Percentiles rank a stretch among this genome's conserved stretches.
Evolutionary conservation across 2,113 vertebrate genomes (phyloP).

Genomic region (Heterotis niloticus): DNA sequence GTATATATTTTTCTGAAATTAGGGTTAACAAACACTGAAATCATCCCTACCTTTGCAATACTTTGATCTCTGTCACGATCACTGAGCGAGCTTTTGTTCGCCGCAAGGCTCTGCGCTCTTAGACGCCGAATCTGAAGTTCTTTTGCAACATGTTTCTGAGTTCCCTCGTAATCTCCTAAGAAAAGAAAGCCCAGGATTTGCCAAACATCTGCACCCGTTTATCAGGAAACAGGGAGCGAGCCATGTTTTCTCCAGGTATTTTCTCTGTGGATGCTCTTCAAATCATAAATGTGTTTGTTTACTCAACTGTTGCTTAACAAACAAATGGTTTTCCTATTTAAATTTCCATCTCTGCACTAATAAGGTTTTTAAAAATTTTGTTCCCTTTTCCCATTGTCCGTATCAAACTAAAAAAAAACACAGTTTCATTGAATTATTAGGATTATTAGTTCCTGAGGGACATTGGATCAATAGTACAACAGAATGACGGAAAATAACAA

Average conservation of each 20-base stretch:
- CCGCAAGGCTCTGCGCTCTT: constrained; percentile 24
- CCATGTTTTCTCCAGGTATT: constrained; percentile 32
- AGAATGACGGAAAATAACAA: not conserved
- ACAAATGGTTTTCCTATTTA: constrained; percentile 30
- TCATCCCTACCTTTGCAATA: too few relatives aligned
- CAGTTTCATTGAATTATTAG: not conserved
- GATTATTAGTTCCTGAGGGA: constrained; percentile 7
- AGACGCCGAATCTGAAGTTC: constrained; percentile 26
- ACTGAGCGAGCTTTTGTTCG: constrained; percentile 13
- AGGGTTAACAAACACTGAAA: too few relatives aligned
- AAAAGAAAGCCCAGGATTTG: constrained; percentile 34
- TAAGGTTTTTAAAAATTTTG: constrained; percentile 4
- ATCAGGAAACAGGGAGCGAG: constrained; percentile 42
- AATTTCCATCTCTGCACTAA: constrained; percentile 12
- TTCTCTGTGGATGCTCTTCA: constrained; percentile 36
- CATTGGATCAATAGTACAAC: not conserved
- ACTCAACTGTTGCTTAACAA: constrained; percentile 34
- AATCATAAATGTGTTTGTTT: constrained; percentile 42
- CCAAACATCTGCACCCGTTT: constrained; percentile 57
- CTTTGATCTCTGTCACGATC: constrained; percentile 18
- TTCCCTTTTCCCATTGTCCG: constrained; percentile 12
- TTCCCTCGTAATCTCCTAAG: constrained; percentile 45
- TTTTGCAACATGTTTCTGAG: constrained; percentile 48
- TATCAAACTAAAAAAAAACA: constrained; percentile 23
- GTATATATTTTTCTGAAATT: not conserved